phyloP scores from a whole-genome alignment of 1,140 invertebrate species.

The Papilio machaon region DNA sequence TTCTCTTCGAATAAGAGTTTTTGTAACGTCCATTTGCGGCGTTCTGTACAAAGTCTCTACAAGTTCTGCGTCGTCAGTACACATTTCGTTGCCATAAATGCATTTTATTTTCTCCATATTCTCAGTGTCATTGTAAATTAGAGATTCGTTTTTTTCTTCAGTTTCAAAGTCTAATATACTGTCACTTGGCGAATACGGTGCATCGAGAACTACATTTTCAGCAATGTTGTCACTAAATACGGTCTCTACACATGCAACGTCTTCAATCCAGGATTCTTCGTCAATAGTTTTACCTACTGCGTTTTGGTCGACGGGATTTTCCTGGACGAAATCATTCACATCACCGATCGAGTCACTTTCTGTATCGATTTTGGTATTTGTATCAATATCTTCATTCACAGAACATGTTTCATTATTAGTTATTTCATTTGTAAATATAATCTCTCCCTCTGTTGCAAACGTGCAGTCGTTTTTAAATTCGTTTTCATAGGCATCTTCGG shows the following conservation, averaged over 20 bases:
- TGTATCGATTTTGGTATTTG: slow-evolving; percentile 16
- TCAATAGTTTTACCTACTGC: slow-evolving; percentile 51
- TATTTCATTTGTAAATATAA: slow-evolving; percentile 19
- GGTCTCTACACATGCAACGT: slow-evolving; percentile 77
- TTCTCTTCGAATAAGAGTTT: slow-evolving; percentile 65
- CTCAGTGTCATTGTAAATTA: slow-evolving; percentile 48
- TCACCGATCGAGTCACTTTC: slow-evolving; percentile 32
- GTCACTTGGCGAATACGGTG: slow-evolving; percentile 53
- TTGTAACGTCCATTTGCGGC: slow-evolving; percentile 70
- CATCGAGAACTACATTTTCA: slow-evolving; percentile 63
- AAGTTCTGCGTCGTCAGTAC: slow-evolving; percentile 57
- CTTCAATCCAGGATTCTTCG: slow-evolving; percentile 75
- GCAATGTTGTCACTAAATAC: slow-evolving; percentile 74
- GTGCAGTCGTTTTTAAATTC: not conserved
- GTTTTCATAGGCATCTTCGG: slow-evolving; percentile 4
- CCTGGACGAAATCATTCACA: slow-evolving; percentile 30
- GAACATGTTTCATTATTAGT: slow-evolving; percentile 14
- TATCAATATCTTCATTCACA: slow-evolving; percentile 8
- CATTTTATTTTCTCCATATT: slow-evolving; percentile 65
- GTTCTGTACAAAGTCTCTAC: slow-evolving; percentile 69
- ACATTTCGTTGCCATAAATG: slow-evolving; percentile 64
- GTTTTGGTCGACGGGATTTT: slow-evolving; percentile 41
- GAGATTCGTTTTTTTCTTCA: slow-evolving; percentile 41
- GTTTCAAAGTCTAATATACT: slow-evolving; percentile 48
- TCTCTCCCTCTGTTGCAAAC: not conserved